These are phyloP conservation scores for Thecocarcelia acutangulata DNA, from an alignment of 2,888 invertebrate species.

Conservation along the genomic window DNA sequence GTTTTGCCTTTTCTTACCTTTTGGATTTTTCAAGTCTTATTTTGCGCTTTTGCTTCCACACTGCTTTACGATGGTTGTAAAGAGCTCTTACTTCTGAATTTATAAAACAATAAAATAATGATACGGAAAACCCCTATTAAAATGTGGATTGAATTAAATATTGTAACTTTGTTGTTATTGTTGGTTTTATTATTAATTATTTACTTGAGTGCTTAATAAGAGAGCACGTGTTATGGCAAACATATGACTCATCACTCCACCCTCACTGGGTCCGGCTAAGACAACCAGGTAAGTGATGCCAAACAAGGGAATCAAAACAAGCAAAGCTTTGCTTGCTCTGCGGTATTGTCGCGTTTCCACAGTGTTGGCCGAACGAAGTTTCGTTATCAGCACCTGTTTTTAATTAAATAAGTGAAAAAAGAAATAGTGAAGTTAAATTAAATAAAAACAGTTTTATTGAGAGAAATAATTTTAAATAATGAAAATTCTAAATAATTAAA, in stretches of 20 bases:
- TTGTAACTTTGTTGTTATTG: background rate
- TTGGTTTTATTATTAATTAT: too few species aligned
- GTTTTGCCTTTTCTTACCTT: slow-evolving; percentile 73
- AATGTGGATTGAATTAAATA: slow-evolving; percentile 46
- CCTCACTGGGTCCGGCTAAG: slow-evolving; percentile 89
- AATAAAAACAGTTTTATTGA: background rate
- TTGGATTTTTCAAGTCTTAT: slow-evolving; percentile 79
- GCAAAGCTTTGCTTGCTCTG: slow-evolving; percentile 94
- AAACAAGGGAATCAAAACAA: slow-evolving; percentile 95
- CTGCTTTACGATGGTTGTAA: slow-evolving; percentile 86
- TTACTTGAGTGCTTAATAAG: slow-evolving; percentile 94
- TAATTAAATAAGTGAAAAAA: background rate
- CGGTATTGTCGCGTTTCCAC: slow-evolving; percentile 94
- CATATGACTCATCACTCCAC: slow-evolving; percentile 86
- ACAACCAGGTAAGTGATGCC: slow-evolving; percentile 95
- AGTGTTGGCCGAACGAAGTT: slow-evolving; percentile 94
- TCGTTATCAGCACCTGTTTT: slow-evolving; percentile 92
- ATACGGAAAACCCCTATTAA: slow-evolving; percentile 92
- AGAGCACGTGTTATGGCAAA: slow-evolving; percentile 91
- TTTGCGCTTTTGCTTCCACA: slow-evolving; percentile 81
- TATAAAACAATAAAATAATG: slow-evolving; percentile 95
- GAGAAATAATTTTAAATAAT: background rate
- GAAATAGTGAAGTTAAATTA: background rate
- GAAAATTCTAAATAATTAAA: too few species aligned
- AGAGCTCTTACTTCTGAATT: slow-evolving; percentile 95